phyloP scores from a whole-genome alignment of 1,140 invertebrate genomes.

The Manduca sexta region DNA sequence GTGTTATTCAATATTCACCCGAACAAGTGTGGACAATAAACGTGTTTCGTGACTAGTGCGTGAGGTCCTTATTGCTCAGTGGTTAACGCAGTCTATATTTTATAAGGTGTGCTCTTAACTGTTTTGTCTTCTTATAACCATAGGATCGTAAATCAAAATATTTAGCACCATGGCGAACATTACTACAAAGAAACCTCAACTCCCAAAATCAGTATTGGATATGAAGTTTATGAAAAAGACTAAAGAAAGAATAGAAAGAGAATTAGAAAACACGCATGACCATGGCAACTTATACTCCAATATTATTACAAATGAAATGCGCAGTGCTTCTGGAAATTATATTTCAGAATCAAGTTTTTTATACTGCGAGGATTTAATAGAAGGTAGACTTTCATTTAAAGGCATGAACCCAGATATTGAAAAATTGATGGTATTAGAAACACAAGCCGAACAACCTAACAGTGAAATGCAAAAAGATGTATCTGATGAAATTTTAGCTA shows the following conservation, averaged over 20 bases:
- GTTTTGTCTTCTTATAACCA: too few species aligned
- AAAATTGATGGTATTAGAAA: constrained; percentile 77
- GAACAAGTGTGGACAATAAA: too few species aligned
- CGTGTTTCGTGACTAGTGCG: too few species aligned
- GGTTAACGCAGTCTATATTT: too few species aligned
- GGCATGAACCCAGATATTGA: constrained; percentile 94
- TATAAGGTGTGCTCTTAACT: too few species aligned
- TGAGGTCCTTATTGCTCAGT: too few species aligned
- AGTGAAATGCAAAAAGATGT: constrained; percentile 77
- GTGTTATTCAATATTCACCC: too few species aligned
- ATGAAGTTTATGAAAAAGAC: constrained; percentile 95
- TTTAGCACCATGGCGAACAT: constrained; percentile 11
- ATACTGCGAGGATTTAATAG: constrained; percentile 82
- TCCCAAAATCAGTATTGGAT: constrained; percentile 82
- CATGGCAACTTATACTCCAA: constrained; percentile 78
- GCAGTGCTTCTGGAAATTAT: constrained; percentile 76
- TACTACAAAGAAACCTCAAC: constrained; percentile 46
- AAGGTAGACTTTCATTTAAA: constrained; percentile 88
- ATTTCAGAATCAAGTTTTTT: constrained; percentile 85
- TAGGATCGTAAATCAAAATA: too few species aligned
- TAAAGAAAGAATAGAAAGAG: constrained; percentile 85
- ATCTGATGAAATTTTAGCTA: constrained; percentile 74
- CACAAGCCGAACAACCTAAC: constrained; percentile 42
- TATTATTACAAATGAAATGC: constrained; percentile 77
- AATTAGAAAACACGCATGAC: constrained; percentile 82